Percentiles rank a stretch among this genome's conserved stretches.
Evolutionary conservation across 2,888 invertebrate genomes (phyloP).

Genomic region (Helleia helle): DNA sequence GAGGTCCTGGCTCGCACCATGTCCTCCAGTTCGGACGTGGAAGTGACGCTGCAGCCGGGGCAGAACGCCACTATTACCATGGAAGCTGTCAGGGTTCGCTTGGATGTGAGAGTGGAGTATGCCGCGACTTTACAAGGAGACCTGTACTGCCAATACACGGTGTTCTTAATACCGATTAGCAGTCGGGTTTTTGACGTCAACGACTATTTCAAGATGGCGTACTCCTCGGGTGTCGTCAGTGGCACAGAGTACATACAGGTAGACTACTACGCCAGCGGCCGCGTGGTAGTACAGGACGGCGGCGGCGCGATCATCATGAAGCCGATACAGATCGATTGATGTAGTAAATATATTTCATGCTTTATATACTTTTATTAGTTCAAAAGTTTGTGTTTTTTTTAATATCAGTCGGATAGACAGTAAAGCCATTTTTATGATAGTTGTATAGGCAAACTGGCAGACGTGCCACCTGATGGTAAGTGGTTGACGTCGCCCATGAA

Average conservation of each 20-base stretch:
- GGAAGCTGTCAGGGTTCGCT: constrained; percentile 23
- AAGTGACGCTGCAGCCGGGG: constrained; percentile 26
- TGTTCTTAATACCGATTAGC: background rate
- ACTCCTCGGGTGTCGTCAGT: background rate
- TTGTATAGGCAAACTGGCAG: no score
- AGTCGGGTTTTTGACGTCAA: background rate
- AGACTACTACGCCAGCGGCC: background rate
- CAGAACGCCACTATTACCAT: constrained; percentile 28
- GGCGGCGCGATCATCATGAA: background rate
- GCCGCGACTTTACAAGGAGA: constrained; percentile 28
- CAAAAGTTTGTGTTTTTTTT: no score
- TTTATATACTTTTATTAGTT: no score
- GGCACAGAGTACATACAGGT: background rate
- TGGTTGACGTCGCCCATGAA: no score
- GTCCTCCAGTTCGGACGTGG: constrained; percentile 19
- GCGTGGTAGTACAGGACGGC: background rate
- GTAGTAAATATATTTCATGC: no score
- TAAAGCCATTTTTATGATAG: no score
- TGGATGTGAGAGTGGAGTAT: constrained; percentile 31
- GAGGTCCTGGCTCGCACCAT: constrained; percentile 4
- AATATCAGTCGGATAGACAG: no score
- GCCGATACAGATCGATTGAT: background rate
- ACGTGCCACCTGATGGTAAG: no score
- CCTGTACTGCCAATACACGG: background rate
- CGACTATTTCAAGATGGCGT: background rate